Evolutionary conservation across 2,888 invertebrate genomes (phyloP).

Genomic region (Leptinotarsa tumamoca): DNA sequence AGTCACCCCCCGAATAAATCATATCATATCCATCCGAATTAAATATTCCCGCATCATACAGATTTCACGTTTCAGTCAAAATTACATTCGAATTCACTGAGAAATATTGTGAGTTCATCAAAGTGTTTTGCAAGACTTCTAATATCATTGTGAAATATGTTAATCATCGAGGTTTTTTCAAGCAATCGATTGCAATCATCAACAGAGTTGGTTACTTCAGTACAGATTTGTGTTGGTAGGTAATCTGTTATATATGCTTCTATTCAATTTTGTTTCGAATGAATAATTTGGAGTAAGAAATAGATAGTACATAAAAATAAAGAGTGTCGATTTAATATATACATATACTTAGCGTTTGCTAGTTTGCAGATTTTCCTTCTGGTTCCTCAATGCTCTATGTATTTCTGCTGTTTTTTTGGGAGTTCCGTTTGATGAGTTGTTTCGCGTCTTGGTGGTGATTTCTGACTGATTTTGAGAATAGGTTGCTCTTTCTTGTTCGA

Average conservation of each 20-base stretch:
- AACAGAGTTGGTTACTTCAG: constrained; percentile 9
- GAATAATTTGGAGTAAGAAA: too few relatives aligned
- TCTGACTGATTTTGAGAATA: too few relatives aligned
- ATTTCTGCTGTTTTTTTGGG: neutral
- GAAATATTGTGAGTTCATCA: constrained; percentile 20
- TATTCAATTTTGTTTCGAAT: constrained; percentile 1
- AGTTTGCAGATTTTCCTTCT: constrained; percentile 14
- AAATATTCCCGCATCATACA: constrained; percentile 10
- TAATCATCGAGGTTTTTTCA: neutral
- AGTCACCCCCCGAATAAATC: constrained; percentile 19
- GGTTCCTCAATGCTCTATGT: constrained; percentile 21
- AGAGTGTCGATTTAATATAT: too few relatives aligned
- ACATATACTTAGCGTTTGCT: constrained; percentile 1
- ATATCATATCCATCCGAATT: constrained; percentile 17
- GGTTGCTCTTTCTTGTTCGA: constrained; percentile 2
- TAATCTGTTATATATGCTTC: constrained; percentile 19
- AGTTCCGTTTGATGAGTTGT: constrained; percentile 2
- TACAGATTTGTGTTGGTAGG: constrained; percentile 13
- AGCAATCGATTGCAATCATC: constrained; percentile 17
- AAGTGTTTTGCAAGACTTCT: constrained; percentile 25
- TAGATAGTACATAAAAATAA: too few relatives aligned
- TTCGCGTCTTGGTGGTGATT: too few relatives aligned
- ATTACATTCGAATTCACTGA: constrained; percentile 16
- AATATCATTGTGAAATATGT: constrained; percentile 18
- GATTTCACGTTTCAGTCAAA: constrained; percentile 21